Evolutionary conservation across 2,113 vertebrate genomes (phyloP).

Genomic region (Acrocephalus kingi): DNA sequence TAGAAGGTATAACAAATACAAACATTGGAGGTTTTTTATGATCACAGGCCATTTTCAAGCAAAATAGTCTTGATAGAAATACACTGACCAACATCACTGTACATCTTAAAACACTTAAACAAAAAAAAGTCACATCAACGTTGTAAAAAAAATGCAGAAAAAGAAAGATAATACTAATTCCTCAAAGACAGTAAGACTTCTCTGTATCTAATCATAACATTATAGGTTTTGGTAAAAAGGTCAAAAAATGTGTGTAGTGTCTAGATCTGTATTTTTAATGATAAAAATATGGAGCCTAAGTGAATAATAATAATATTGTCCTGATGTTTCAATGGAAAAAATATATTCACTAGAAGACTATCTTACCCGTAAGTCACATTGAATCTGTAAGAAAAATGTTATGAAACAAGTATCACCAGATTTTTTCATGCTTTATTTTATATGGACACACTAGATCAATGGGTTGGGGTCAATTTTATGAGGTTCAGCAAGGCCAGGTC

Average conservation of each 20-base stretch:
- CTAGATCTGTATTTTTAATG: background rate
- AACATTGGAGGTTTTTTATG: background rate
- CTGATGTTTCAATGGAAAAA: background rate
- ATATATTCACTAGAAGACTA: background rate
- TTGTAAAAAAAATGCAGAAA: background rate
- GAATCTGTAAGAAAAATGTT: background rate
- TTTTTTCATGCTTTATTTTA: background rate
- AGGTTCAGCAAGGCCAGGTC: background rate
- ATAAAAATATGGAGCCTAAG: background rate
- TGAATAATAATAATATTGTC: background rate
- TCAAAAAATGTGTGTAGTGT: background rate
- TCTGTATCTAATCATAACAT: background rate
- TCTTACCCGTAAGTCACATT: background rate
- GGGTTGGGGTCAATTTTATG: background rate
- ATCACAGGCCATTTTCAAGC: background rate
- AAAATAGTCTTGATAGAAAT: background rate
- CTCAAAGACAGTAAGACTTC: background rate
- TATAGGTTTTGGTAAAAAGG: background rate
- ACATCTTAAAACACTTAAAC: background rate
- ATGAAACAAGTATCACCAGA: background rate
- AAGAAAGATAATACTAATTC: background rate
- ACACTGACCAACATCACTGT: background rate
- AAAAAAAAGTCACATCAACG: background rate
- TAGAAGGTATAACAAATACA: background rate
- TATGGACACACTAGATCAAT: background rate